Percentiles rank a stretch among this genome's conserved stretches.
These are phyloP conservation scores for Andrena bucephala DNA, from an alignment of 2,888 invertebrate genomes.

Conservation along the genomic window DNA sequence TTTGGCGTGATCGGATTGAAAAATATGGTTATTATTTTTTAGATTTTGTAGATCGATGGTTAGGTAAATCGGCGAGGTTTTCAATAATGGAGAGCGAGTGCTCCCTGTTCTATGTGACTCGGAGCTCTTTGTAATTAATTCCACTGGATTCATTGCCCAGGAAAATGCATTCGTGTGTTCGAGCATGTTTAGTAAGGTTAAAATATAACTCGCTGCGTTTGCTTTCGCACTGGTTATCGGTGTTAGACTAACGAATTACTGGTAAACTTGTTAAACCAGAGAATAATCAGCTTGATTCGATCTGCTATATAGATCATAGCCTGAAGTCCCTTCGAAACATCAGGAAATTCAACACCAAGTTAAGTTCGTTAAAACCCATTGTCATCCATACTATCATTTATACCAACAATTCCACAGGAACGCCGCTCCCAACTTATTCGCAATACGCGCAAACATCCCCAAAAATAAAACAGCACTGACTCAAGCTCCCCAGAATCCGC, in stretches of 20 bases:
- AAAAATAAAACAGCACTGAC: too few species aligned
- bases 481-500: too few species aligned
- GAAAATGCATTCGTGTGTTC: background rate
- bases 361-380: too few species aligned
- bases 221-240: background rate
- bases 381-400: too few species aligned
- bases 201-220: background rate
- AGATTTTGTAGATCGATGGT: background rate
- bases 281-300: background rate
- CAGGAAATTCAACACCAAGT: too few species aligned
- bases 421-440: too few species aligned
- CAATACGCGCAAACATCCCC: too few species aligned
- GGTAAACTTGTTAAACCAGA: background rate
- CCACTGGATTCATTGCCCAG: background rate
- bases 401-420: too few species aligned
- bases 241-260: slow-evolving; percentile 17
- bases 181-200: background rate
- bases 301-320: too few species aligned
- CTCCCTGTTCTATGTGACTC: too few species aligned
- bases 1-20: background rate
- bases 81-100: too few species aligned
- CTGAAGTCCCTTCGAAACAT: too few species aligned
- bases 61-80: background rate
- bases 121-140: background rate
- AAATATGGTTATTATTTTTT: background rate